Evolutionary conservation across 1,140 invertebrate genomes (phyloP), one percentile per base, ranked within the genome.

Genomic region (Laupala kohalensis): DNA sequence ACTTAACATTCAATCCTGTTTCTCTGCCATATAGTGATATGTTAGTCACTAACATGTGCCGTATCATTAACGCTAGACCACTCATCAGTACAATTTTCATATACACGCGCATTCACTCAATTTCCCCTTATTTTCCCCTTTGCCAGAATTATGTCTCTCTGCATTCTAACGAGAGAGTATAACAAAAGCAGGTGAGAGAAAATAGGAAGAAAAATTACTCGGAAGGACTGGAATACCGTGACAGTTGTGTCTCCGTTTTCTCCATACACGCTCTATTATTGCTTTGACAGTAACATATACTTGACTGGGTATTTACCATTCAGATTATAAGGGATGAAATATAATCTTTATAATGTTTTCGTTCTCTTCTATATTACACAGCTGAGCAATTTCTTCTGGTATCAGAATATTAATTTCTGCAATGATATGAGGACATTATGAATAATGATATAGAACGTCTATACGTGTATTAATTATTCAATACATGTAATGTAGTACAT

Each of bases 331-430:
- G 1, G 37, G 37, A 53, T 53, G 37, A 53, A 53, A 0, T 53
- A 53, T 53, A 53, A 53, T 53, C 19, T 53, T 53, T 53, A 53
- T 19, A 53, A 53, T 19, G 37, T 53, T 53, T 53, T 25, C 5
- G n/a, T 12, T 27, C 64, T 70, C n/a, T 64, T 70, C 72, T 73
- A 73, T 73, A 70, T 64, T 73, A 73, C 72, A 73, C 25, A 67
- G 23, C 64, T 73, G 72, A 73, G 72, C 72, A 73, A 73, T 66
- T 70, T 67, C 66, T 73, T 73, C 72, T 70, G 72, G 72, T 69
- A 64, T 73, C 67, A 67, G 64, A 67, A 72, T 27, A 70, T 30
- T 70, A 28, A 68, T 23, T 28, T 68, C 23, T 37, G 37, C 37
- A 53, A 53, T 53, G 37, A 53, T 19, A 19, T 53, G 37, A 53